Base-by-base conservation (phyloP, 2,797 vertebrate species). In the Chelidonichthys spinosus region DNA sequence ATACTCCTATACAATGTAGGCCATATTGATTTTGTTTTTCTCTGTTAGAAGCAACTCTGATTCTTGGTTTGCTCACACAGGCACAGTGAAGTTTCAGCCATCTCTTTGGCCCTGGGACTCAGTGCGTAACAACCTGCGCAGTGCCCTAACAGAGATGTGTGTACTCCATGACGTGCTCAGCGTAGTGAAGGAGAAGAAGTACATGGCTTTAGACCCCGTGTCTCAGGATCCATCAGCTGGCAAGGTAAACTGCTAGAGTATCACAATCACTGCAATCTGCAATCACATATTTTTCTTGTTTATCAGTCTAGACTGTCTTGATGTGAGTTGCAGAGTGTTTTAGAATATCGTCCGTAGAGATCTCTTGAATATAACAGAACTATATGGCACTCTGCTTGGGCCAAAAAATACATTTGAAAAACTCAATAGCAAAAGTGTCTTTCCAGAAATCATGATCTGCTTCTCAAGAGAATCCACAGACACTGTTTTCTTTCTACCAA, bases 31-130 rank as follows among this genome's bases (percentile, higher is more conserved):
- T 39, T 17, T 7, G 7, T 68, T 49, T 25, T 18, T 64, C 2
- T 47, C 5, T 46, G 17, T 46, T 54, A 17, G 14, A 40, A n/a
- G 63, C 10, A 55, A 56, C 47, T 42, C 7, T 58, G 7, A 54
- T 32, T 4, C 0, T 1, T 1, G 2, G 2, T 53, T 75, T 56
- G 1, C 7, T 49, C n/a, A 11, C 33, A 8, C 81, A 99, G 97
- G 95, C 1, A 86, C 96, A 54, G 96, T 98, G 8, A 99, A 99
- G 89, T 99, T 99, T 81, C 98, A 99, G 53, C 98, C 97, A 0
- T 99, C 97, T 3, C 94, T 99, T 4, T 99, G 98, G 98, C 97
- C 98, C 1, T 99, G 98, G 98, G 98, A 99, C 90, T 97, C 97
- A 0, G 98, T 99, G 82, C 94, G 97, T 33, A 99, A 98, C 92